Conservation (phyloP, 2,888 invertebrate species). For the Chymomyza procnemis region DNA sequence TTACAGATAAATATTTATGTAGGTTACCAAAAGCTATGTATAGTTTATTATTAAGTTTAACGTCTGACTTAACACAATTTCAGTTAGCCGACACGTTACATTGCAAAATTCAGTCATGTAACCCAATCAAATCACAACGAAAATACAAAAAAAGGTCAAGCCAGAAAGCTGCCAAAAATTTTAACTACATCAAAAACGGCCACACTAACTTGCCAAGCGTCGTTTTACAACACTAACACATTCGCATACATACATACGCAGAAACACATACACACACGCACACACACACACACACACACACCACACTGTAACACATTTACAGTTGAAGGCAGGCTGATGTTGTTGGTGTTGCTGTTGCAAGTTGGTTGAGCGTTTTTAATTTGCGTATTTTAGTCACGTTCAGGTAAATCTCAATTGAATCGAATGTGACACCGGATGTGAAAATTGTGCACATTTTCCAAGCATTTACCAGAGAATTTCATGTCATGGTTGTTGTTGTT, state of each 20-base stretch:
- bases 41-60: neutral
- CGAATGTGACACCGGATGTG: slow-evolving; percentile 75
- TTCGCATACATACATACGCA: neutral
- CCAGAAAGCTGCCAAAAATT: neutral
- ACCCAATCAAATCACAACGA: neutral
- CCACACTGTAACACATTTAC: neutral
- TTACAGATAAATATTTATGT: neutral
- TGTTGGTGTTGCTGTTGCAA: neutral
- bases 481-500: slow-evolving; percentile 5
- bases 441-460: slow-evolving; percentile 73
- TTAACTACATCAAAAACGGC: neutral
- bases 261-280: neutral
- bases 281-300: neutral
- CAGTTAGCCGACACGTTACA: neutral
- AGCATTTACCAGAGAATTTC: slow-evolving; percentile 42
- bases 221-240: neutral
- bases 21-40: neutral
- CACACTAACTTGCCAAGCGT: neutral
- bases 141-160: neutral
- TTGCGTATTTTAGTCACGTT: slow-evolving; percentile 74
- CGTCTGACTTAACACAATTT: neutral
- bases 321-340: neutral
- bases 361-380: slow-evolving; percentile 57
- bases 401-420: slow-evolving; percentile 75
- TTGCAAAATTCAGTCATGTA: neutral